phyloP scores from a whole-genome alignment of 2,888 invertebrate genomes.

The Cephus spinipes region DNA sequence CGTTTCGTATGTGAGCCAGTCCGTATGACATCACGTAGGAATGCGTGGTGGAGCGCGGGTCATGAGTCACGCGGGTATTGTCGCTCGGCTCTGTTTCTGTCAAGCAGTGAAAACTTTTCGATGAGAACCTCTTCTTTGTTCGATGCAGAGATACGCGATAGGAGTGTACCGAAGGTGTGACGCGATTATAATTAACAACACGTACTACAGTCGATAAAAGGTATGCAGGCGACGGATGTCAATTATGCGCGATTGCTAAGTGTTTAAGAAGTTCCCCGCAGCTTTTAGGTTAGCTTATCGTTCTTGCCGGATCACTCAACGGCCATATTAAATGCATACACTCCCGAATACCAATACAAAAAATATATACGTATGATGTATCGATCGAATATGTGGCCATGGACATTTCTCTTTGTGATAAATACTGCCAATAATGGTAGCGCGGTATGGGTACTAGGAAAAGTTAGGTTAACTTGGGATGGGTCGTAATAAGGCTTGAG shows the following conservation, averaged over 20 bases:
- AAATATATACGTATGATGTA: no score
- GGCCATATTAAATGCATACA: background rate
- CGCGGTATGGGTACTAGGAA: no score
- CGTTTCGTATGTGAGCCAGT: constrained; percentile 27
- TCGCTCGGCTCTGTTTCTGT: background rate
- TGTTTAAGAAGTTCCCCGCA: background rate
- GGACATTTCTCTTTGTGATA: no score
- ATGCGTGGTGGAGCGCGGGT: constrained; percentile 54
- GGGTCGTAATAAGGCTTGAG: background rate
- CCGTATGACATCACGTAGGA: constrained; percentile 60
- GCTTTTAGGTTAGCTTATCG: background rate
- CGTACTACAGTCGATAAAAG: background rate
- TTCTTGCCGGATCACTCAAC: background rate
- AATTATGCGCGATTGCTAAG: background rate
- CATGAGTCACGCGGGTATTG: constrained; percentile 50
- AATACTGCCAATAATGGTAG: no score
- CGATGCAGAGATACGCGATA: background rate
- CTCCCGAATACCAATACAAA: no score
- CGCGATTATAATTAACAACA: background rate
- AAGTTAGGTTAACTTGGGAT: no score
- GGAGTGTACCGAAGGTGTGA: background rate
- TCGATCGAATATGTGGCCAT: no score
- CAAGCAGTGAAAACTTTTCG: background rate
- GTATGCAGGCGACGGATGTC: background rate
- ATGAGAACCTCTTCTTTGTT: background rate